A percentile compares a stretch with the other conserved stretches of the same genome.
phyloP scores from a whole-genome alignment of 2,888 invertebrate genomes.

The Cephus runcator region DNA sequence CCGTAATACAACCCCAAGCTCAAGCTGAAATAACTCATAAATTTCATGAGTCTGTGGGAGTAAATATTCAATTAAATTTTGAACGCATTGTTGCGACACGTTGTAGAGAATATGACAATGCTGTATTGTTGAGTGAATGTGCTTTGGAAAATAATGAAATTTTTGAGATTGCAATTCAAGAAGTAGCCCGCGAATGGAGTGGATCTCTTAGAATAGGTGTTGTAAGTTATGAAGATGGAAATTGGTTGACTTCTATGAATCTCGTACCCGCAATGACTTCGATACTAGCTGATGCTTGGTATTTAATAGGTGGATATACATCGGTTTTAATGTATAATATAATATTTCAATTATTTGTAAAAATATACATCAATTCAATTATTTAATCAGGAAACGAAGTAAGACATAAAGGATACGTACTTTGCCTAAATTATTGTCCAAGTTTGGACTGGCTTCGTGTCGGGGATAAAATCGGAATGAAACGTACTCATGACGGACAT shows the following conservation, averaged over 20 bases:
- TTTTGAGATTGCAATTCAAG: conserved; percentile 80
- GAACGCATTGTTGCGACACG: conserved; percentile 76
- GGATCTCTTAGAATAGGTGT: conserved; percentile 85
- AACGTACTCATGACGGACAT: conserved; percentile 76
- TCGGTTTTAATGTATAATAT: neutral
- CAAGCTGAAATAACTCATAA: conserved; percentile 64
- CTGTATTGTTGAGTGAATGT: conserved; percentile 78
- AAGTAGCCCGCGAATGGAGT: conserved; percentile 73
- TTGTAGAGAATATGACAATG: conserved; percentile 69
- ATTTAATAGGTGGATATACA: conserved; percentile 69
- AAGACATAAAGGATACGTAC: conserved; percentile 73
- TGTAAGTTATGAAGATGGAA: conserved; percentile 72
- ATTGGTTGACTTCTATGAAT: conserved; percentile 66
- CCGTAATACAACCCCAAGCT: conserved; percentile 69
- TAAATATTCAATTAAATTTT: conserved; percentile 76
- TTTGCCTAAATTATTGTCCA: conserved; percentile 77
- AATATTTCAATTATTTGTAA: conserved; percentile 7
- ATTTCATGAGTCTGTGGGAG: conserved; percentile 73
- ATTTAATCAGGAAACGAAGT: conserved; percentile 74
- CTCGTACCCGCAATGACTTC: conserved; percentile 74
- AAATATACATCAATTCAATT: conserved; percentile 10
- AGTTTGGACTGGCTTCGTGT: conserved; percentile 84
- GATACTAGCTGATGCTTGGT: conserved; percentile 78
- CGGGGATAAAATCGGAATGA: conserved; percentile 82
- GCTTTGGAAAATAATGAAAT: conserved; percentile 80